Conservation (phyloP, 2,113 vertebrate genomes). For the Turnix velox region DNA sequence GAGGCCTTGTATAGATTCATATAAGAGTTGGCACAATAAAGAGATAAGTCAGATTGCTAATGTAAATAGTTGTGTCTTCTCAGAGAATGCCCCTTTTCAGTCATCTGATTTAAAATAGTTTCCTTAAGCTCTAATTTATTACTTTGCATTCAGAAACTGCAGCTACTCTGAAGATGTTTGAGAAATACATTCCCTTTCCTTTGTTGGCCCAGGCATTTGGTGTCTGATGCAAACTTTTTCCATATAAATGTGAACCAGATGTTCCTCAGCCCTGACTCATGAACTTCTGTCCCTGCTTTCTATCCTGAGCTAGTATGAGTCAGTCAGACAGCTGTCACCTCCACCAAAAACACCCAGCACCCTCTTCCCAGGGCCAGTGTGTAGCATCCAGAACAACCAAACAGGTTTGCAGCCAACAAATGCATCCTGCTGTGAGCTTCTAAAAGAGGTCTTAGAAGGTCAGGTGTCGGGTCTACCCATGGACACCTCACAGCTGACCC, state of each 20-base stretch:
- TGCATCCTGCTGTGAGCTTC: background rate
- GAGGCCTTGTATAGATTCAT: background rate
- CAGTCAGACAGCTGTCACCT: background rate
- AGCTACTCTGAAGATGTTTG: conserved; percentile 4
- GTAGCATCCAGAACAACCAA: background rate
- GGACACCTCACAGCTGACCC: background rate
- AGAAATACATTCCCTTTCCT: background rate
- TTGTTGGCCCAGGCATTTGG: background rate
- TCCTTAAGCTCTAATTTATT: conserved; percentile 30
- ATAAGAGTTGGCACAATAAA: background rate
- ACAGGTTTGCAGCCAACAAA: background rate
- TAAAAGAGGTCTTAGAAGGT: background rate
- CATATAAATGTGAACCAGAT: conserved; percentile 40
- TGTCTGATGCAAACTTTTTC: conserved; percentile 6
- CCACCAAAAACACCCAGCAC: background rate
- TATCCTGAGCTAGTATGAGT: background rate
- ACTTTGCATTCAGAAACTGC: background rate
- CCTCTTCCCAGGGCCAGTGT: background rate
- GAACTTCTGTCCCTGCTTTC: background rate
- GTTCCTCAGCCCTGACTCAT: background rate
- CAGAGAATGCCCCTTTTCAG: background rate
- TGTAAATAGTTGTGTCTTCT: background rate
- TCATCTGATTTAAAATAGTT: conserved; percentile 1
- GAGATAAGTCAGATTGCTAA: background rate
- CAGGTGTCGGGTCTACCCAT: background rate